These are phyloP conservation scores for Smittia sp. DNA, from an alignment of 2,888 invertebrate genomes.

Conservation along the genomic window DNA sequence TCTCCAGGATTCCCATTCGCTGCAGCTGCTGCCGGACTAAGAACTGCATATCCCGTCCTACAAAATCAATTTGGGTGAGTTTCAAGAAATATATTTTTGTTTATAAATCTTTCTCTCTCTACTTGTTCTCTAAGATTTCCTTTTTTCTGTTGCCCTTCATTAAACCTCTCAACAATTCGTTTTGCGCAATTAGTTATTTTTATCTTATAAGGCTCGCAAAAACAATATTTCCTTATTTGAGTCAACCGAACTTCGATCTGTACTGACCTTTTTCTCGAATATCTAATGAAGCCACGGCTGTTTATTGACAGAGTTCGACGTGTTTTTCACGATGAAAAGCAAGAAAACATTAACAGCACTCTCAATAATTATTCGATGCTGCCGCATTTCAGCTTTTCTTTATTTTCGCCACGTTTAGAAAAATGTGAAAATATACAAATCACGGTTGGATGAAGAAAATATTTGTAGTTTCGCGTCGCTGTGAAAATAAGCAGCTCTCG, in stretches of 20 bases:
- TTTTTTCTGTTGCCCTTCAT: constrained; percentile 38
- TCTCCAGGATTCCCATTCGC: constrained; percentile 69
- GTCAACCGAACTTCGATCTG: too few relatives aligned
- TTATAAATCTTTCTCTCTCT: constrained; percentile 15
- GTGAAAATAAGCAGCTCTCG: constrained; percentile 16
- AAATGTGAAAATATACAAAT: constrained; percentile 21
- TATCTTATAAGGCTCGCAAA: too few relatives aligned
- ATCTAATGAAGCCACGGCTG: not conserved
- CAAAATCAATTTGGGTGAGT: constrained; percentile 86
- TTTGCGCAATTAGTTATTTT: constrained; percentile 17
- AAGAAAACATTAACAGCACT: not conserved
- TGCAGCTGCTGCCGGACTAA: constrained; percentile 72
- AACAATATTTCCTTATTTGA: too few relatives aligned
- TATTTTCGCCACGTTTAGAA: not conserved
- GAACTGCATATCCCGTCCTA: constrained; percentile 74
- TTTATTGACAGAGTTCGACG: not conserved
- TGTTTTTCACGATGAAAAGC: not conserved
- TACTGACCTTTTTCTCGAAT: too few relatives aligned
- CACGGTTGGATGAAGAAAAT: not conserved
- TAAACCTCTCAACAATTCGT: constrained; percentile 8
- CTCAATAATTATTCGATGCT: not conserved
- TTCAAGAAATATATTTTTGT: constrained; percentile 17
- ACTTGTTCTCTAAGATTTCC: constrained; percentile 21
- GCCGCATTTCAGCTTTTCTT: not conserved
- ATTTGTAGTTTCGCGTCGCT: constrained; percentile 9